These are phyloP conservation scores for Tipula vernalis DNA, from an alignment of 2,888 invertebrate genomes.

Conservation along the genomic window DNA sequence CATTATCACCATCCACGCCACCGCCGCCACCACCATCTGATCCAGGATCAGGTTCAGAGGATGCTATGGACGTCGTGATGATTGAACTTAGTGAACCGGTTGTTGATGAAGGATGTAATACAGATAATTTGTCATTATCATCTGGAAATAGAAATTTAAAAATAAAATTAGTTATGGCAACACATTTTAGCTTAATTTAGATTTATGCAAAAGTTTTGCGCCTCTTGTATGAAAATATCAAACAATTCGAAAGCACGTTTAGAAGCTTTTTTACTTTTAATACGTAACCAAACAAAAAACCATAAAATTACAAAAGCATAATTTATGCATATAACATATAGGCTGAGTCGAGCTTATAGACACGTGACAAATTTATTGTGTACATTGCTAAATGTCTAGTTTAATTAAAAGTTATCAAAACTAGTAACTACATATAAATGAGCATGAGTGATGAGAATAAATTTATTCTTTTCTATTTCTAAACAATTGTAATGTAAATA, in stretches of 20 bases:
- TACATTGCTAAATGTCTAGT: background rate
- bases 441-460: background rate
- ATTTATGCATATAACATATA: background rate
- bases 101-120: constrained; percentile 33
- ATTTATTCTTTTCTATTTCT: background rate
- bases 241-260: background rate
- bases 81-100: constrained; percentile 41
- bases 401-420: background rate
- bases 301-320: background rate
- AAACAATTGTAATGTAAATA: background rate
- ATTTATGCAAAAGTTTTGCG: background rate
- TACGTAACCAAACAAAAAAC: background rate
- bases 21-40: constrained; percentile 24
- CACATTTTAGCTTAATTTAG: background rate
- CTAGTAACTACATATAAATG: background rate
- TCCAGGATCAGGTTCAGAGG: constrained; percentile 41
- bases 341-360: background rate
- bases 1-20: constrained; percentile 21
- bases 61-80: constrained; percentile 41
- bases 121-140: constrained; percentile 37
- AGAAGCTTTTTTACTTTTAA: background rate
- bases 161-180: background rate
- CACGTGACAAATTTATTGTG: background rate
- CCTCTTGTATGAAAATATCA: too few species aligned
- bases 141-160: background rate